Evolutionary conservation across 2,888 invertebrate genomes (phyloP).

Genomic region (Rhagium mordax): DNA sequence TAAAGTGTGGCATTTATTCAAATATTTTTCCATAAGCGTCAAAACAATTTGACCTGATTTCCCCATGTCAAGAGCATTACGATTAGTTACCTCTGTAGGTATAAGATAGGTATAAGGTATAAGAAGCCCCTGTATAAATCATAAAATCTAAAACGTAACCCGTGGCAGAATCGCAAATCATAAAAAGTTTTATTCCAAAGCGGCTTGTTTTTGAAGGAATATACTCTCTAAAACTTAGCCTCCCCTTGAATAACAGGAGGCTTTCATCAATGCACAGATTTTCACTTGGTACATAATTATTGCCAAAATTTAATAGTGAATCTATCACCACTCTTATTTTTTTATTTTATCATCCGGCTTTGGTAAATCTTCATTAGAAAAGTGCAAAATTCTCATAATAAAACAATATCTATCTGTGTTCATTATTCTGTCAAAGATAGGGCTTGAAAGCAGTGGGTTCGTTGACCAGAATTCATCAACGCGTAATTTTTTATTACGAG

Average conservation of each 20-base stretch:
- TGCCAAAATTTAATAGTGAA: not conserved
- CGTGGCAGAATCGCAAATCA: not conserved
- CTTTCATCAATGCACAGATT: conserved; percentile 30
- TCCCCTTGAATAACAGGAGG: conserved; percentile 30
- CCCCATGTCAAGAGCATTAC: not conserved
- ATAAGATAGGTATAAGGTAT: too few relatives aligned
- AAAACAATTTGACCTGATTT: not conserved
- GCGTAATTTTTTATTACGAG: conserved; percentile 13
- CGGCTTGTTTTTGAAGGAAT: conserved; percentile 22
- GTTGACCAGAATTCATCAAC: conserved; percentile 13
- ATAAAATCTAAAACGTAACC: not conserved
- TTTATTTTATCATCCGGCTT: conserved; percentile 1
- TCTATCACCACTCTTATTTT: not conserved
- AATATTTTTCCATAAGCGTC: not conserved
- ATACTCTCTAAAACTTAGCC: conserved; percentile 26
- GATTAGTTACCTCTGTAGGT: not conserved
- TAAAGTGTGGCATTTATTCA: not conserved
- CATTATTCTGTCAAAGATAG: conserved; percentile 14
- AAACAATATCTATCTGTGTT: not conserved
- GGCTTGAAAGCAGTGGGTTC: conserved; percentile 10
- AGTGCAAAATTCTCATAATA: conserved; percentile 1
- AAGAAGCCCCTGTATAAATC: not conserved
- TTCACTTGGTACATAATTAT: conserved; percentile 1
- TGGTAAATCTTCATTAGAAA: not conserved
- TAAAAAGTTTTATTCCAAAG: not conserved